Percentiles rank a stretch among this genome's conserved stretches.
Evolutionary conservation across 2,113 vertebrate species (phyloP).

Genomic region (Capra hircus): DNA sequence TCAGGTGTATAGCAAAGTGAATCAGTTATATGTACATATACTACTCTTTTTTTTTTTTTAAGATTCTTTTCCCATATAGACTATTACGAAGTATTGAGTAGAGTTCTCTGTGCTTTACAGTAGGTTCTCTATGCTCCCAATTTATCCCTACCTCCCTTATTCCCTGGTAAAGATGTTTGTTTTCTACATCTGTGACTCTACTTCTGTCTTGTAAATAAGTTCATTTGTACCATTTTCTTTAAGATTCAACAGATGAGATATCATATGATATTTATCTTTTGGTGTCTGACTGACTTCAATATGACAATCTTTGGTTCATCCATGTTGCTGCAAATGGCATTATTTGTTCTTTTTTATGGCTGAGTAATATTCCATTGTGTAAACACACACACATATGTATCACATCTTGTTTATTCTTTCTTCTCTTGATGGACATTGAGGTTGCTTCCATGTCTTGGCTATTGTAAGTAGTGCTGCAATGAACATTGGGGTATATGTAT

Average conservation of each 20-base stretch:
- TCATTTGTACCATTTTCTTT: background rate
- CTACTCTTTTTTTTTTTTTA: background rate
- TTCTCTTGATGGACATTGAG: background rate
- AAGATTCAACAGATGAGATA: background rate
- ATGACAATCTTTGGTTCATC: background rate
- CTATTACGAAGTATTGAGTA: background rate
- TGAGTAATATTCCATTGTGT: background rate
- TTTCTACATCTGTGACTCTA: background rate
- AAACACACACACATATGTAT: background rate
- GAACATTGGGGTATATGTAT: background rate
- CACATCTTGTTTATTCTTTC: background rate
- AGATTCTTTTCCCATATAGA: background rate
- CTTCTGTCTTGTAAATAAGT: background rate
- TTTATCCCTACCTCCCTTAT: background rate
- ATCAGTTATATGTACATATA: background rate
- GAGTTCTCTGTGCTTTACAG: background rate
- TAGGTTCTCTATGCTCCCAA: background rate
- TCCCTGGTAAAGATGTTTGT: background rate
- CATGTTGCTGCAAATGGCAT: background rate
- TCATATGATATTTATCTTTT: background rate
- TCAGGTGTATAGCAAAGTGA: background rate
- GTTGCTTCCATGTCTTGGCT: background rate
- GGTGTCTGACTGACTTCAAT: background rate
- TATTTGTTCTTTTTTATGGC: background rate
- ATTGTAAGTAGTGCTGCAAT: background rate